Evolutionary conservation across 2,888 invertebrate genomes (phyloP), one percentile per base, ranked within the genome.

Genomic region (Drosophila ustulata): DNA sequence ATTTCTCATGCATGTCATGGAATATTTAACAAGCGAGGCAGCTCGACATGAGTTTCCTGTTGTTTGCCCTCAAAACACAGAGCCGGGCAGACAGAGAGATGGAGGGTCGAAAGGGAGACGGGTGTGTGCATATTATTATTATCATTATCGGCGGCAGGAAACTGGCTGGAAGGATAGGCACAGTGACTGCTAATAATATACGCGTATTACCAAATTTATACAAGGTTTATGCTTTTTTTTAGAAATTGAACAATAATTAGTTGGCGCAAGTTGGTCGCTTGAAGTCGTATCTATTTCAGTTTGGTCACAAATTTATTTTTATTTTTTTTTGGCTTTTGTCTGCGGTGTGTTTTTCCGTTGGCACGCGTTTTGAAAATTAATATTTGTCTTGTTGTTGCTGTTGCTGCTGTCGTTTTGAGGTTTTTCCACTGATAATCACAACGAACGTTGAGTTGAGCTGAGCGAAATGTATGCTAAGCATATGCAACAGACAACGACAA

Each of bases 341-440:
- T 57, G 50, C 50, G 39, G 46, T 30, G 56, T 77, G 61, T 66
- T 80, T 79, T 71, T 82, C 72, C 71, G 63, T 45, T 57, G 74
- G 84, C 83, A 87, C 85, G 83, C 85, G 87, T 82, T 87, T 84
- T 84, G 73, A 75, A 84, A 87, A 87, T 84, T 84, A 84, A 87
- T 87, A 84, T 87, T 87, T 84, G 63, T 57, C 52, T 75, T 78
- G 72, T 75, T 73, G 63, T 59, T 13, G 52, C 46, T 63, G 41
- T 61, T 13, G 52, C 46, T 63, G 45, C 55, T 64, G 75, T 70
- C 58, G 65, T 74, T 78, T 73, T 71, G 64, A 75, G 75, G 79
- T 81, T 82, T 82, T 82, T 75, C 76, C 55, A 57, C 63, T 52
- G 81, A 83, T 81, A 72, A 83, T 79, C 85, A 63, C 18, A 74